Base-by-base conservation (phyloP, 2,797 vertebrate genomes). In the Semaprochilodus insignis region DNA sequence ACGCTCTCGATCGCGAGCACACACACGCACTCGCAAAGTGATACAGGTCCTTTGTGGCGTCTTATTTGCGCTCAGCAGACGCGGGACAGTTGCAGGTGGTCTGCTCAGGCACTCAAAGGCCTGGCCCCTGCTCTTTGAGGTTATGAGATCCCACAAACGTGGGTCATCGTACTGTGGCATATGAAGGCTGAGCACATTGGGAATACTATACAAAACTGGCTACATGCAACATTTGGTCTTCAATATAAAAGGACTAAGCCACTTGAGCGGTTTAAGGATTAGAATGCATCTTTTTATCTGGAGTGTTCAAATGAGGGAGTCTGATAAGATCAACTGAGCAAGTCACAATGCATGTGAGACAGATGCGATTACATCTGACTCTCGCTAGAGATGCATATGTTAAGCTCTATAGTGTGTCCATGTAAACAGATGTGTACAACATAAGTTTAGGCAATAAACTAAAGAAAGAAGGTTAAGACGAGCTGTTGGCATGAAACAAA, bases 261-360 rank as follows among this genome's bases (percentile, higher is more conserved):
- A 86, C 87, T 83, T 80, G 78, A 86, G 83, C 81, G 87, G 82
- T 84, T 82, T 80, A 15, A 60, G 55, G 80, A 51, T 78, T 81
- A 79, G 76, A 74, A 34, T 25, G 55, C 7, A 31, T 40, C 77
- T 59, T 83, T 74, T 83, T 27, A 83, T 80, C 65, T 75, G 63
- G 34, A 62, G 83, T 75, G 70, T 77, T 44, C 23, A 73, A 80
- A 80, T 74, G 59, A 69, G 51, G 63, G 4, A 72, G 31, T 71
- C 72, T 66, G 78, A 85, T 75, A 85, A 74, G 80, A 72, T 66
- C 70, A 54, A 76, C 62, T 40, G 44, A 81, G 52, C 69, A 51
- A 25, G 48, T 48, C 54, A 69, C 62, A 69, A 44, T 48, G 75
- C 54, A 74, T 76, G 54, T 4, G 62, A 75, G 78, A 82, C 77